phyloP scores from a whole-genome alignment of 2,113 vertebrate species.

The Charadrius vociferus region DNA sequence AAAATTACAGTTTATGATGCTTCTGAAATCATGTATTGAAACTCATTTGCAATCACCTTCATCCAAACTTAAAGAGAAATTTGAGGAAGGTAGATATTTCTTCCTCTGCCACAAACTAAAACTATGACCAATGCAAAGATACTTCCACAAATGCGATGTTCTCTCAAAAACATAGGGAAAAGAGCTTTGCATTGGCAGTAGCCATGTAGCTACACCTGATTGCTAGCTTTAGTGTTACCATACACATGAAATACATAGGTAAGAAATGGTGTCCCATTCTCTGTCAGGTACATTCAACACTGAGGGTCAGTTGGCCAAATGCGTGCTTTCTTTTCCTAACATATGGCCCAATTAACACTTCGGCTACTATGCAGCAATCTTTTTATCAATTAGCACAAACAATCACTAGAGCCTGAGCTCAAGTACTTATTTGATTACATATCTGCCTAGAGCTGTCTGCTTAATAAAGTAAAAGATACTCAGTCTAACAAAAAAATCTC shows the following conservation, averaged over 20 bases:
- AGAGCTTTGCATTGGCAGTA: background rate
- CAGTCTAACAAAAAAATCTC: background rate
- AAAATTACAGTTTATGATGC: background rate
- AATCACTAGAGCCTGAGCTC: background rate
- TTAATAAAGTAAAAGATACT: background rate
- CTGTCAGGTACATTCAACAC: background rate
- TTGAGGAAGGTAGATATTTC: background rate
- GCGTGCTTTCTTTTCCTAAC: background rate
- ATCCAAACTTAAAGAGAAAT: background rate
- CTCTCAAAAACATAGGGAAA: background rate
- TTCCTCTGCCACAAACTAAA: background rate
- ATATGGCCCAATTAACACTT: background rate
- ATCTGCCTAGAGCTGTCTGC: background rate
- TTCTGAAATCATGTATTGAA: background rate
- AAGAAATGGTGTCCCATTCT: background rate
- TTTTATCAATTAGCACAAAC: background rate
- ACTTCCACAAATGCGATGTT: background rate
- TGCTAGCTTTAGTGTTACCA: background rate
- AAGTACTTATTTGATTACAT: background rate
- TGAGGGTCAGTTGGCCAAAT: background rate
- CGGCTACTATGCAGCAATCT: background rate
- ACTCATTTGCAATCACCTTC: background rate
- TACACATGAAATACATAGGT: background rate
- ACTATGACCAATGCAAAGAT: background rate
- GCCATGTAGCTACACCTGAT: background rate